Percentiles rank a stretch among this genome's conserved stretches.
phyloP scores from a whole-genome alignment of 2,113 vertebrate genomes.

The Polypterus senegalus region DNA sequence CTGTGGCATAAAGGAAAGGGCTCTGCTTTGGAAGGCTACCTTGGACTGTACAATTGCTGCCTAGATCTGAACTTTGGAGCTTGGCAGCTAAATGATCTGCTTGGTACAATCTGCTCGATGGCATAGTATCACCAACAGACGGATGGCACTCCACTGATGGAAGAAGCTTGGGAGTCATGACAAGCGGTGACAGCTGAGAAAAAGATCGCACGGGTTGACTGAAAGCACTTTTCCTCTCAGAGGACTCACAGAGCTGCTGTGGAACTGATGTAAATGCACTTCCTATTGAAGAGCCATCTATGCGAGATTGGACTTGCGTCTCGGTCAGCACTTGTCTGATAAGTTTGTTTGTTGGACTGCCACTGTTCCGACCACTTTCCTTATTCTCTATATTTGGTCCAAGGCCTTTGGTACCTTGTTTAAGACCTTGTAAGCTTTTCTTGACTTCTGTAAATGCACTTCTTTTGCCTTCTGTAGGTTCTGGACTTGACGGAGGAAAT shows the following conservation, averaged over 20 bases:
- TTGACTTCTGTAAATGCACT: slow-evolving; percentile 94
- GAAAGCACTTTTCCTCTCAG: slow-evolving; percentile 83
- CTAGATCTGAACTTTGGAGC: slow-evolving; percentile 61
- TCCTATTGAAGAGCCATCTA: slow-evolving; percentile 36
- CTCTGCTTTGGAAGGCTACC: slow-evolving; percentile 72
- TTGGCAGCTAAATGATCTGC: slow-evolving; percentile 74
- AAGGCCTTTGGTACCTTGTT: slow-evolving; percentile 42
- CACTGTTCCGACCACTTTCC: slow-evolving; percentile 37
- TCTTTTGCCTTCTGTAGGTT: slow-evolving; percentile 62
- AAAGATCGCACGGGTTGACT: slow-evolving; percentile 77
- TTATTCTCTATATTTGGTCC: slow-evolving; percentile 54
- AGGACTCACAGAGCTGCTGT: slow-evolving; percentile 46
- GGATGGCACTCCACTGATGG: slow-evolving; percentile 57
- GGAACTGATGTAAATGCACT: slow-evolving; percentile 77
- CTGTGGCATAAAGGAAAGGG: slow-evolving; percentile 79
- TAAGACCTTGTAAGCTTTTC: slow-evolving; percentile 54
- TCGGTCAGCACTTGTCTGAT: slow-evolving; percentile 58
- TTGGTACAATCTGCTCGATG: slow-evolving; percentile 69
- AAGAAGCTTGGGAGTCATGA: slow-evolving; percentile 76
- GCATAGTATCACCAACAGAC: slow-evolving; percentile 55
- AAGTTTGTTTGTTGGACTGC: slow-evolving; percentile 42
- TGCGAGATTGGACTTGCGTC: slow-evolving; percentile 50
- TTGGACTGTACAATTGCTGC: slow-evolving; percentile 50
- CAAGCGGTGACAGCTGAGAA: slow-evolving; percentile 65
- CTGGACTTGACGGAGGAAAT: slow-evolving; percentile 58